Percentiles rank a stretch among this genome's conserved stretches.
phyloP scores from a whole-genome alignment of 2,113 vertebrate species.

The Eolophus roseicapilla region DNA sequence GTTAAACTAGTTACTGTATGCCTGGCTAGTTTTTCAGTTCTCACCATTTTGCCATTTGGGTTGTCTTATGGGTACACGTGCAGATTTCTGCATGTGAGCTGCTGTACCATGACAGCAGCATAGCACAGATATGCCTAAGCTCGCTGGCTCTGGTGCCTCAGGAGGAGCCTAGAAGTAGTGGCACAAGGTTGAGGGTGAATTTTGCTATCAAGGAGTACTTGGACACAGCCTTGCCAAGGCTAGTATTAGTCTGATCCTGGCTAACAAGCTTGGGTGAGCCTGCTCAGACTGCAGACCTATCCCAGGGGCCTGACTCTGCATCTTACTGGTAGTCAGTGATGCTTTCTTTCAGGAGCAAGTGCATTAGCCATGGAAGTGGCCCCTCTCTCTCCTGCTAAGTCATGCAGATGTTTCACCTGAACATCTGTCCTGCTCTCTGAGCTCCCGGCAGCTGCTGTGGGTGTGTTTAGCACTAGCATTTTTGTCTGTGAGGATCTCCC shows the following conservation, averaged over 20 bases:
- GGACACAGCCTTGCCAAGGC: background rate
- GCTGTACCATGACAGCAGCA: rapidly evolving
- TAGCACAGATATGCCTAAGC: background rate
- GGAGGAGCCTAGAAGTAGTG: background rate
- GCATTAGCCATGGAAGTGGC: background rate
- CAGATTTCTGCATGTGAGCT: background rate
- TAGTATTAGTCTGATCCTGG: background rate
- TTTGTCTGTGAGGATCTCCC: background rate
- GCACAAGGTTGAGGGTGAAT: background rate
- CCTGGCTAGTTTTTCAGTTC: background rate
- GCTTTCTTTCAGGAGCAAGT: background rate
- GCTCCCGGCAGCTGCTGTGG: background rate
- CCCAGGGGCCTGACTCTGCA: background rate
- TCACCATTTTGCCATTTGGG: rapidly evolving
- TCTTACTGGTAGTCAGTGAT: background rate
- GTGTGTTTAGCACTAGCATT: background rate
- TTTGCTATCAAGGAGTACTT: background rate
- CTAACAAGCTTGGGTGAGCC: background rate
- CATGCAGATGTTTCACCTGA: background rate
- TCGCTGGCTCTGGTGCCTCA: background rate
- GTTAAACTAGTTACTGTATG: background rate
- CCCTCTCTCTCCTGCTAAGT: background rate
- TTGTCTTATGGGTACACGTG: background rate
- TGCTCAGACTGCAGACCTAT: background rate
- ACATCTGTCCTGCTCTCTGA: background rate